These are phyloP conservation scores for Colossoma macropomum DNA, from an alignment of 2,113 vertebrate genomes.

Conservation along the genomic window DNA sequence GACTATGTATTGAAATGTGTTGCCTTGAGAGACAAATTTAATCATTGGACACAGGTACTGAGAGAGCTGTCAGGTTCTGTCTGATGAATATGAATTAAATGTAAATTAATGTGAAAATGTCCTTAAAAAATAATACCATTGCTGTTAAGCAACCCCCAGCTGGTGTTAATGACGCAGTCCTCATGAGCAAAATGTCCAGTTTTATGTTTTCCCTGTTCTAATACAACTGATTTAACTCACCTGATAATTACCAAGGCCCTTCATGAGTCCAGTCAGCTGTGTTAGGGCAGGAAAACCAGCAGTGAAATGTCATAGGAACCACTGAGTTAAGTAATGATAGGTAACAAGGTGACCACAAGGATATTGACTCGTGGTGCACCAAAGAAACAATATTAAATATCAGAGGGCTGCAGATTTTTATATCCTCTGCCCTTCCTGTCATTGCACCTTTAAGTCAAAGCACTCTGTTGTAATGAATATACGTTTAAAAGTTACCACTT, in stretches of 20 bases:
- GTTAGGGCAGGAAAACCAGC: not conserved
- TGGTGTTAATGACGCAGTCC: not conserved
- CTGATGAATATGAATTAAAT: not conserved
- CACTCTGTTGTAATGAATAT: not conserved
- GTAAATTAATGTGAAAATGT: not conserved
- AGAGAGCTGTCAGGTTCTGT: not conserved
- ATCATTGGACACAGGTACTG: not conserved
- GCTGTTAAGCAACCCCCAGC: not conserved
- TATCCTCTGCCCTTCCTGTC: not conserved
- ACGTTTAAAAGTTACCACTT: not conserved
- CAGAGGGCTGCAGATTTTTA: not conserved
- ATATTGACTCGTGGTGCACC: not conserved
- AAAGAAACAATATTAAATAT: constrained; percentile 4
- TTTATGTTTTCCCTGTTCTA: not conserved
- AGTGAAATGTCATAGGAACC: not conserved
- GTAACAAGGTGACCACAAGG: not conserved
- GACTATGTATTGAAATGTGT: not conserved
- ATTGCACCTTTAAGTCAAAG: not conserved
- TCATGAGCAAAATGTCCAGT: too few relatives aligned
- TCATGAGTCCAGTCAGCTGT: not conserved
- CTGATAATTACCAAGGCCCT: too few relatives aligned
- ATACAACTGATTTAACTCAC: not conserved
- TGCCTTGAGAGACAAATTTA: not conserved
- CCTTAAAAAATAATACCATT: not conserved
- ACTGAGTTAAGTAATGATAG: not conserved